These are phyloP conservation scores for Loriculus beryllinus DNA, from an alignment of 2,797 vertebrate genomes.

Conservation along the genomic window DNA sequence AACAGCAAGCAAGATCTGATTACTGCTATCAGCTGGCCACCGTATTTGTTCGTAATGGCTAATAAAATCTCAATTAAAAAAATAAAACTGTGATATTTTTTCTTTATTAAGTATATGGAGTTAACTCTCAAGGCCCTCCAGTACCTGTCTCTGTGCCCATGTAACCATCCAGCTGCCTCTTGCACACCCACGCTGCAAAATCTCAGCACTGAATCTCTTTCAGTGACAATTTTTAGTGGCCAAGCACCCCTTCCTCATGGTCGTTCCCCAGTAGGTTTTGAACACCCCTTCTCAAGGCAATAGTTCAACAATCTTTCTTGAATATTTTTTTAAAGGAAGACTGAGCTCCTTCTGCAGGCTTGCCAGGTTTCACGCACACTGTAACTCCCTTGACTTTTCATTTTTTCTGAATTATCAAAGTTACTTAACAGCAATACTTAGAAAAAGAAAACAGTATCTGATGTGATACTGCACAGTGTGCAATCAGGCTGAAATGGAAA, in stretches of 20 bases:
- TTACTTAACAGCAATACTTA: not conserved
- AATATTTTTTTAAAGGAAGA: not conserved
- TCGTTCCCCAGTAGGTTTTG: not conserved
- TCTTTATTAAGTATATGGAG: not conserved
- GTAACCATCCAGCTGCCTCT: not conserved
- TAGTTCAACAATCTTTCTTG: not conserved
- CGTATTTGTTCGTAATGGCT: not conserved
- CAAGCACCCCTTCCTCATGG: not conserved
- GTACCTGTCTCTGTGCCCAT: not conserved
- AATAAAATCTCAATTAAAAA: not conserved
- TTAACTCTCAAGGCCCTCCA: not conserved
- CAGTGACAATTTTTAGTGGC: not conserved
- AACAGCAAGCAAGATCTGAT: not conserved
- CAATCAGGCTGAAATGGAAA: not conserved
- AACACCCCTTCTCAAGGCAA: not conserved
- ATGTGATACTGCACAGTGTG: not conserved
- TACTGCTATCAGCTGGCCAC: not conserved
- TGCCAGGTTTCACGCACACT: not conserved
- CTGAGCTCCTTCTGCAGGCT: not conserved
- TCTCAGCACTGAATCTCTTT: not conserved
- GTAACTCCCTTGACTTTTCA: not conserved
- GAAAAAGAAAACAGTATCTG: not conserved
- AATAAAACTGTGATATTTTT: not conserved
- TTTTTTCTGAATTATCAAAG: not conserved
- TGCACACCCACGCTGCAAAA: fast-evolving